phyloP scores from a whole-genome alignment of 2,797 vertebrate genomes.

The Sebastes oblongus region DNA sequence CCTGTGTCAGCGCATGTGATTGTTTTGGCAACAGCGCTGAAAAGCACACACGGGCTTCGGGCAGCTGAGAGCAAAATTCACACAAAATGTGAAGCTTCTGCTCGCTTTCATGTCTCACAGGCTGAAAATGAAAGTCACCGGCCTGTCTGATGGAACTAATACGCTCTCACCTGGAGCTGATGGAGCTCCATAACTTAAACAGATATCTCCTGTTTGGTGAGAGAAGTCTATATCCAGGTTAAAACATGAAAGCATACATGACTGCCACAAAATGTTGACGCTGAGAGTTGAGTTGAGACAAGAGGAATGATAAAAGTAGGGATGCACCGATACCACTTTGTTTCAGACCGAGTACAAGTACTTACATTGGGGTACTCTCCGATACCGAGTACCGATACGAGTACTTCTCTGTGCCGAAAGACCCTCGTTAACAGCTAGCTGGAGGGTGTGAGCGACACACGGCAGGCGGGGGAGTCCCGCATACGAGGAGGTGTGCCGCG shows the following conservation, averaged over 20 bases:
- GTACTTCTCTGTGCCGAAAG: too few relatives aligned
- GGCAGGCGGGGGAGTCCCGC: too few relatives aligned
- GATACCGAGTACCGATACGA: too few relatives aligned
- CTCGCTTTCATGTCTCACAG: conserved; percentile 21
- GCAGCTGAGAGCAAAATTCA: conserved; percentile 12
- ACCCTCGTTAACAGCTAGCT: too few relatives aligned
- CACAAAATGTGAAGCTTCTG: conserved; percentile 11
- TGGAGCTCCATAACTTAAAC: conserved; percentile 12
- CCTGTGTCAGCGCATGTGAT: conserved; percentile 55
- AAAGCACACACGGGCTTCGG: conserved; percentile 47
- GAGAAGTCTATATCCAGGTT: not conserved
- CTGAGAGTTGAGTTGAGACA: not conserved
- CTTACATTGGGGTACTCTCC: too few relatives aligned
- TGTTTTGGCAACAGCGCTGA: conserved; percentile 81
- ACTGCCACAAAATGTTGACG: not conserved
- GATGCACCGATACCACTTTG: too few relatives aligned
- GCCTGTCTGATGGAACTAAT: conserved; percentile 22
- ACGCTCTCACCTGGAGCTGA: conserved; percentile 48
- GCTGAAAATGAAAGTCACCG: conserved; percentile 11
- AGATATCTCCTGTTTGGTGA: conserved; percentile 20
- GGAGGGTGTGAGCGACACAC: too few relatives aligned
- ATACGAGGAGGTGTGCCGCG: too few relatives aligned
- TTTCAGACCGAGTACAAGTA: too few relatives aligned
- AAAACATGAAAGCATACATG: not conserved
- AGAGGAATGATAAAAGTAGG: not conserved